A percentile compares a stretch with the other conserved stretches of the same genome.
Evolutionary conservation across 2,888 invertebrate species (phyloP).

Genomic region (Thecocarcelia acutangulata): DNA sequence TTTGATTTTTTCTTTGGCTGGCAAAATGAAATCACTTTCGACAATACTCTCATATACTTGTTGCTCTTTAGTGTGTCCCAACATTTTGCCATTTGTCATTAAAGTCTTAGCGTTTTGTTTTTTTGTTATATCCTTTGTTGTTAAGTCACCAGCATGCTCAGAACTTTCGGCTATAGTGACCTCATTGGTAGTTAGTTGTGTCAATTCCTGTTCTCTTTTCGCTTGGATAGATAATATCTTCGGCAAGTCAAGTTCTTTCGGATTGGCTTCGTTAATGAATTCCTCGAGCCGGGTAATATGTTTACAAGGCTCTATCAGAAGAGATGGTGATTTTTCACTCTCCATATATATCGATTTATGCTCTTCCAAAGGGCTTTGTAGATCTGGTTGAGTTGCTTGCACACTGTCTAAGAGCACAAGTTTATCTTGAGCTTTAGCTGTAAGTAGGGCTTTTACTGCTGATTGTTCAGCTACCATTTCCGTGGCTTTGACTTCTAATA

Average conservation of each 20-base stretch:
- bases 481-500: slow-evolving; percentile 71
- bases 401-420: slow-evolving; percentile 83
- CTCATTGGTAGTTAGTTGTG: slow-evolving; percentile 38
- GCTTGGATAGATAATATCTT: slow-evolving; percentile 10
- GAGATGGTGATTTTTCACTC: slow-evolving; percentile 83
- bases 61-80: slow-evolving; percentile 84
- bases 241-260: slow-evolving; percentile 7
- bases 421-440: slow-evolving; percentile 78
- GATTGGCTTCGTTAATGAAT: slow-evolving; percentile 72
- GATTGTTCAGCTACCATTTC: slow-evolving; percentile 68
- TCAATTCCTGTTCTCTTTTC: slow-evolving; percentile 26
- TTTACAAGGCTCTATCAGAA: slow-evolving; percentile 85
- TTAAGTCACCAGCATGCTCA: slow-evolving; percentile 54
- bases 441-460: slow-evolving; percentile 39
- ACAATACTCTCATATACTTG: slow-evolving; percentile 83
- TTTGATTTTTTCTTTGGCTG: slow-evolving; percentile 81
- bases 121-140: slow-evolving; percentile 78
- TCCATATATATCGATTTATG: slow-evolving; percentile 77
- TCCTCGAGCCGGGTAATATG: slow-evolving; percentile 84
- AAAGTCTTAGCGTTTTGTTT: slow-evolving; percentile 83
- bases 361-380: slow-evolving; percentile 86
- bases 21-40: slow-evolving; percentile 62
- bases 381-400: slow-evolving; percentile 84
- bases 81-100: slow-evolving; percentile 84
- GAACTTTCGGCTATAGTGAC: slow-evolving; percentile 46